Conservation (phyloP, 2,113 vertebrate species). For the Himantopus leucocephalus region DNA sequence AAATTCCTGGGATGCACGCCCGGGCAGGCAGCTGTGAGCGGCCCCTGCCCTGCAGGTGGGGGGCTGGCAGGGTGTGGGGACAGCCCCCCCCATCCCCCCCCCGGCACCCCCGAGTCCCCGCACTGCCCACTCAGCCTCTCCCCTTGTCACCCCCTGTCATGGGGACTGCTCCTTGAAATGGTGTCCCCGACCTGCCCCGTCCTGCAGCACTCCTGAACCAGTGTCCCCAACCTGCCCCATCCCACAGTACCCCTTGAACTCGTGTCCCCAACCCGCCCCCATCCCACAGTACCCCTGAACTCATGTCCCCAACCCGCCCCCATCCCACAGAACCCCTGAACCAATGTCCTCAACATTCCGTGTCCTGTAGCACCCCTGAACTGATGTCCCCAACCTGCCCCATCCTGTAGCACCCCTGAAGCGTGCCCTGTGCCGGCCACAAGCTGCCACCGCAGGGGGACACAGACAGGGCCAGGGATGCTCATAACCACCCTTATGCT, state of each 20-base stretch:
- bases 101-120: background rate
- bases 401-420: rapidly evolving
- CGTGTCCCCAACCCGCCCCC: too few relatives aligned
- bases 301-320: background rate
- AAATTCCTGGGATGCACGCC: conserved; percentile 80
- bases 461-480: background rate
- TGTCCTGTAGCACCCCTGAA: background rate
- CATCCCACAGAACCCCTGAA: background rate
- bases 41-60: background rate
- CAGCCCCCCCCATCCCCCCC: too few relatives aligned
- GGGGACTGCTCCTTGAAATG: background rate
- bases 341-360: rapidly evolving
- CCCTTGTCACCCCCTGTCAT: background rate
- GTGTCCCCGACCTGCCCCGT: background rate
- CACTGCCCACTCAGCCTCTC: background rate
- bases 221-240: rapidly evolving
- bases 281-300: background rate
- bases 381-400: rapidly evolving
- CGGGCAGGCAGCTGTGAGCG: conserved; percentile 72
- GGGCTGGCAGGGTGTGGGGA: background rate
- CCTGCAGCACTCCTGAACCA: background rate
- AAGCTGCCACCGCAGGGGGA: rapidly evolving
- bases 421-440: rapidly evolving
- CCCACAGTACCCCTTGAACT: rapidly evolving
- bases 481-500: background rate